Base-by-base conservation (phyloP, 1,140 invertebrate species). In the Drosophila malerkotliana region DNA sequence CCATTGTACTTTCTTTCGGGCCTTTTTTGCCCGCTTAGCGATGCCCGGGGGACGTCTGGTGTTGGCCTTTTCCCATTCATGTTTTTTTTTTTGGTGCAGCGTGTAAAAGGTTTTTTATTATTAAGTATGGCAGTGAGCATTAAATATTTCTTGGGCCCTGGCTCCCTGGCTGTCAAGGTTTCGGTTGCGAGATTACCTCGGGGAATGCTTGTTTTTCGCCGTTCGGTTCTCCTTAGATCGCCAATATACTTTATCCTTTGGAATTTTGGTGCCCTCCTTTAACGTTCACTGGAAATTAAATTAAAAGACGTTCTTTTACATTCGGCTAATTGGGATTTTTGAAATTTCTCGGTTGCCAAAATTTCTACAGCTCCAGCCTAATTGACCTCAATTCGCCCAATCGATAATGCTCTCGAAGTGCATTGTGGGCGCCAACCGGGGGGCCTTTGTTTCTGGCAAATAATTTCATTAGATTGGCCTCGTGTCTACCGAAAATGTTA, bases 311-410 rank as follows among this genome's bases (percentile, higher is more conserved):
- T 12, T 21, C 58, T 54, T 26, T 7, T 48, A 26, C 59, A 58
- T 30, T 34, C 56, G 32, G 51, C 21, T 58, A 57, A 63, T 64
- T 53, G 44, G 32, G 48, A 72, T 62, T 60, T 66, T 54, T 18
- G 55, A 3, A 34, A 51, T 57, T 61, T 81, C 58, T 59, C 44
- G 47, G 64, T 61, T 59, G 72, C 79, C 66, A 66, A 79, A 72
- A 76, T 63, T 68, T 30, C 62, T 60, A 3, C 7, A 45, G 48
- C 55, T 45, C 59, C 5, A 28, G 26, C 58, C 76, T 84, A 83
- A 83, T 83, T 83, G 80, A 79, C 72, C 76, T 58, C 69, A 79
- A 83, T 83, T 72, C 49, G 30, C 56, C 61, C 68, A 84, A 83
- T 83, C 80, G 82, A 79, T 84, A 83, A 61, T 76, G 66, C 82